Percentiles rank a stretch among this genome's conserved stretches.
phyloP scores from a whole-genome alignment of 23 tunicate genomes.

The Corella eumyota region DNA sequence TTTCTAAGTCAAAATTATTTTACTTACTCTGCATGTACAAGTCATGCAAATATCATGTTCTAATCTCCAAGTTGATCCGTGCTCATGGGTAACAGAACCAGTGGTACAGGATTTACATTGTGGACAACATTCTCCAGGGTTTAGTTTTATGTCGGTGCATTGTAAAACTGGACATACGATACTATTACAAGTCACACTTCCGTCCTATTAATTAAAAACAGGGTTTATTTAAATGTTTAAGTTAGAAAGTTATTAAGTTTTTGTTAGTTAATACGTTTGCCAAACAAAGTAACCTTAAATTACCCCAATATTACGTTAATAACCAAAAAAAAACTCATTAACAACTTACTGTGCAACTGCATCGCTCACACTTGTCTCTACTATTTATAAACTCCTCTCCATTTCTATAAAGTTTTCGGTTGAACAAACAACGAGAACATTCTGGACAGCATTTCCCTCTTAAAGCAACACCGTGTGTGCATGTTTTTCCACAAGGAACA shows the following conservation, averaged over 20 bases:
- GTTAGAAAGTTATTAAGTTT: background rate
- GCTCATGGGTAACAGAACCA: constrained; percentile 17
- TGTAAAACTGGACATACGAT: constrained; percentile 28
- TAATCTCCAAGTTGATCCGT: constrained; percentile 60
- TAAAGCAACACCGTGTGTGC: constrained; percentile 43
- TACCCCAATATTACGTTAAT: no score
- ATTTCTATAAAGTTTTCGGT: constrained; percentile 18
- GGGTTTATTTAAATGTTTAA: background rate
- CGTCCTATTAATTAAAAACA: constrained; percentile 19
- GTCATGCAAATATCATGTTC: constrained; percentile 50
- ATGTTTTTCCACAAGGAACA: constrained; percentile 22
- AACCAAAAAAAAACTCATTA: no score
- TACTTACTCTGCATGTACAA: constrained; percentile 47
- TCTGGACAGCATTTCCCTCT: constrained; percentile 59
- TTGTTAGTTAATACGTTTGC: constrained; percentile 1
- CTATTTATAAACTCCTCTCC: constrained; percentile 24
- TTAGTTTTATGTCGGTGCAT: constrained; percentile 9
- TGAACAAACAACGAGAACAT: constrained; percentile 35
- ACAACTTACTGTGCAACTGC: constrained; percentile 39
- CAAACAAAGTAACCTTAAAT: no score
- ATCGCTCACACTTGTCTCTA: constrained; percentile 30
- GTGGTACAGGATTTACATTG: constrained; percentile 40
- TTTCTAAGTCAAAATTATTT: no score
- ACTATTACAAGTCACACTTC: constrained; percentile 40
- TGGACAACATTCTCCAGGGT: constrained; percentile 64